phyloP scores from a whole-genome alignment of 2,888 invertebrate genomes.

The Zelleria hepariella region DNA sequence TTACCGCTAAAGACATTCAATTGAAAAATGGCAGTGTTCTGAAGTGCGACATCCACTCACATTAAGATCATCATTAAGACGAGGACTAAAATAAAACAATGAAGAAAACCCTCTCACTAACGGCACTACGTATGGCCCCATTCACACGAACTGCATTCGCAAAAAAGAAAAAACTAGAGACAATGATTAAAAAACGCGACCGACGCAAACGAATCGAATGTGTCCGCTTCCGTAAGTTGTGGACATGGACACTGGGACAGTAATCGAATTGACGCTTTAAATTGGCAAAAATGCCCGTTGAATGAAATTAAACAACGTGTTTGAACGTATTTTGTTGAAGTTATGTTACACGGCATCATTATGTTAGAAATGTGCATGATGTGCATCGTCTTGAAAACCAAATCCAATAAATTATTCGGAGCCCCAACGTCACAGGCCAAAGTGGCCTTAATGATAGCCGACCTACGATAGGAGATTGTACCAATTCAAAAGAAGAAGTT shows the following conservation, averaged over 20 bases:
- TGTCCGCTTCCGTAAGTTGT: neutral
- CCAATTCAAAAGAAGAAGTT: too few relatives aligned
- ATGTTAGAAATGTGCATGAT: too few relatives aligned
- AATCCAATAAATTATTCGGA: too few relatives aligned
- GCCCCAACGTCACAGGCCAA: too few relatives aligned
- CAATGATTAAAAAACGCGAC: neutral
- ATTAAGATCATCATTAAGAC: neutral
- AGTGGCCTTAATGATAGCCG: too few relatives aligned
- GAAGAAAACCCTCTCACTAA: neutral
- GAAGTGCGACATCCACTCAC: neutral
- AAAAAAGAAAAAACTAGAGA: neutral
- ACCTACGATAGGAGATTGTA: too few relatives aligned
- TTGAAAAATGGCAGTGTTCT: neutral
- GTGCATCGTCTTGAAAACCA: too few relatives aligned
- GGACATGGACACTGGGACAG: neutral
- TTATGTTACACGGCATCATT: too few relatives aligned
- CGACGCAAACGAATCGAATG: neutral
- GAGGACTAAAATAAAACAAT: neutral
- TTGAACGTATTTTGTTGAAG: too few relatives aligned
- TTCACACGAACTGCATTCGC: neutral
- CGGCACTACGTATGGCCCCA: neutral
- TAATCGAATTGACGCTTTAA: neutral
- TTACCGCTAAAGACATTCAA: too few relatives aligned
- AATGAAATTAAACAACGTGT: too few relatives aligned
- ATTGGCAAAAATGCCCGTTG: too few relatives aligned